Percentiles rank a stretch among this genome's conserved stretches.
Conservation (phyloP, 2,888 invertebrate genomes). For the Andricus quercusramuli region DNA sequence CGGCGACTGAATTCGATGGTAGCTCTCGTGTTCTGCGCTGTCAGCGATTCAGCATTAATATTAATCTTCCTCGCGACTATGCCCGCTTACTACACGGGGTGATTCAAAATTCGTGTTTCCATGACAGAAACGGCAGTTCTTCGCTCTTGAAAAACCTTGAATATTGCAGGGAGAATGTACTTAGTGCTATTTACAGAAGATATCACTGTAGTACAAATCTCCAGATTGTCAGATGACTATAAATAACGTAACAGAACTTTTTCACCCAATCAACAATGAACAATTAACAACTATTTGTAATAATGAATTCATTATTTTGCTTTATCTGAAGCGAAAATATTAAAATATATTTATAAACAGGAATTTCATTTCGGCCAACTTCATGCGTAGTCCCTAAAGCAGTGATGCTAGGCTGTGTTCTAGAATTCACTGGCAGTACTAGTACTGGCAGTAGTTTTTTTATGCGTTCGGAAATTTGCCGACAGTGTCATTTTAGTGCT, state of each 20-base stretch:
- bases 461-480: too few species aligned
- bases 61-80: conserved; percentile 6
- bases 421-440: too few species aligned
- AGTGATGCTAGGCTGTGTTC: too few species aligned
- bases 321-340: too few species aligned
- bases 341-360: too few species aligned
- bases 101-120: conserved; percentile 14
- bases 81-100: background rate
- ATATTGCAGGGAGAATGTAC: conserved; percentile 11
- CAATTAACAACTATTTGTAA: background rate
- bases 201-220: conserved; percentile 10
- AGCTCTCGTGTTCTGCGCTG: conserved; percentile 17
- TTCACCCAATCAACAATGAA: background rate
- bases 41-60: conserved; percentile 36
- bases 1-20: conserved; percentile 4
- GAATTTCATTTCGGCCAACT: too few species aligned
- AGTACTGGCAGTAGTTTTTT: too few species aligned
- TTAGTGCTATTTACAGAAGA: conserved; percentile 20
- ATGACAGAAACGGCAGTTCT: conserved; percentile 10
- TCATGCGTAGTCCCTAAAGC: too few species aligned
- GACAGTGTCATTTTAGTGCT: too few species aligned
- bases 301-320: background rate
- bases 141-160: background rate
- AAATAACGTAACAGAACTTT: conserved; percentile 6
- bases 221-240: background rate